A percentile compares a stretch with the other conserved stretches of the same genome.
phyloP scores from a whole-genome alignment of 2,888 invertebrate genomes.

The Augochlorella aurata region DNA sequence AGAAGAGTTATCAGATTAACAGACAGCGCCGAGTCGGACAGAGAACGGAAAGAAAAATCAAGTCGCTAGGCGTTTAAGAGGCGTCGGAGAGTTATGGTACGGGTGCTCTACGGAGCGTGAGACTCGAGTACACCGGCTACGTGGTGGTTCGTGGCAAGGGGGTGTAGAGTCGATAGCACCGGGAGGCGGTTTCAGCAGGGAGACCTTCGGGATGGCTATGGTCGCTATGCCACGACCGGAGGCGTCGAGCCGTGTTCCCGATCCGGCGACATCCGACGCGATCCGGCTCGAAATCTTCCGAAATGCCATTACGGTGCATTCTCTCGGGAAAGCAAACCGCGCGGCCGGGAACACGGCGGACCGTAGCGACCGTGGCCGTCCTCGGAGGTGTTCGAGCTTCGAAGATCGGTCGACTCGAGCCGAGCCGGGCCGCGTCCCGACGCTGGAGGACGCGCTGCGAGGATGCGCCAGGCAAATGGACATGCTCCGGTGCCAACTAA shows the following conservation, averaged over 20 bases:
- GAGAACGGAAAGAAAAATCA: conserved; percentile 42
- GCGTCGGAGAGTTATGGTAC: conserved; percentile 64
- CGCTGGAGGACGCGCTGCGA: conserved; percentile 48
- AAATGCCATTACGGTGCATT: not conserved
- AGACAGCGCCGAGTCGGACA: conserved; percentile 33
- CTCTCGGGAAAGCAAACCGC: too few relatives aligned
- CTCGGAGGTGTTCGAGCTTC: not conserved
- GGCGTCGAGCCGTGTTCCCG: not conserved
- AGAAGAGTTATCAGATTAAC: conserved; percentile 43
- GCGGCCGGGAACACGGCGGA: not conserved
- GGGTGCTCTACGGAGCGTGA: conserved; percentile 68
- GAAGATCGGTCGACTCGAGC: not conserved
- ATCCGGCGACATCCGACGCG: not conserved
- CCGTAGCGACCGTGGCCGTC: not conserved
- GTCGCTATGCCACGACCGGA: too few relatives aligned
- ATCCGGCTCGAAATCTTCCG: not conserved
- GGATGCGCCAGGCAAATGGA: conserved; percentile 35
- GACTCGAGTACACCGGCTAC: conserved; percentile 66
- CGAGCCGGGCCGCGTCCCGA: conserved; percentile 30
- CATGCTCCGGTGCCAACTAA: conserved; percentile 1
- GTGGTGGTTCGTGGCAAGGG: conserved; percentile 61
- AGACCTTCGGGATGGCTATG: too few relatives aligned
- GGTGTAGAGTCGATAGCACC: conserved; percentile 34
- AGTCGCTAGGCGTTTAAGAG: conserved; percentile 58
- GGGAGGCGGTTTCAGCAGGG: conserved; percentile 29